phyloP scores from a whole-genome alignment of 2,113 vertebrate genomes.

The Dunckerocampus dactyliophorus region DNA sequence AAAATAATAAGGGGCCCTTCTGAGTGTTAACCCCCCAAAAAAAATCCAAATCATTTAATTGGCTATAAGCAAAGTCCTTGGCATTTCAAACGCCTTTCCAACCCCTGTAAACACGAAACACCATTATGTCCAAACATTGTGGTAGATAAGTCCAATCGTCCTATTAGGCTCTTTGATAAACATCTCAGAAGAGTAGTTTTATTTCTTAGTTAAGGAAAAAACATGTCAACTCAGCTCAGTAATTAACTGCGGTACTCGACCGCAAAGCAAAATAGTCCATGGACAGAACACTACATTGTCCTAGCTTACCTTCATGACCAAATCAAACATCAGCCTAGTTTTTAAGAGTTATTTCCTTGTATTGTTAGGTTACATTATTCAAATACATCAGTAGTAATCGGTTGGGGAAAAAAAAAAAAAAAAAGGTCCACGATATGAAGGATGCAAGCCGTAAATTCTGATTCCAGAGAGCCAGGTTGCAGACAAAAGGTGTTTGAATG shows the following conservation, averaged over 20 bases:
- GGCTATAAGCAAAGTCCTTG: conserved; percentile 51
- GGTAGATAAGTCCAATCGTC: conserved; percentile 36
- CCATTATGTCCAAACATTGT: conserved; percentile 24
- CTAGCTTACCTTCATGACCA: conserved; percentile 32
- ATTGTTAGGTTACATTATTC: conserved; percentile 39
- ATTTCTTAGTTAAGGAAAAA: conserved; percentile 31
- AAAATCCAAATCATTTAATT: conserved; percentile 42
- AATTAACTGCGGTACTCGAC: conserved; percentile 20
- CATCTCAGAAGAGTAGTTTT: conserved; percentile 31
- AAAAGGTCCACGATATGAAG: conserved; percentile 42
- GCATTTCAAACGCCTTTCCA: conserved; percentile 43
- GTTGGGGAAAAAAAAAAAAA: not conserved
- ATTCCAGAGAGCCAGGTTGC: conserved; percentile 13
- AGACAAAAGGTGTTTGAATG: conserved; percentile 25
- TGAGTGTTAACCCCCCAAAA: conserved; percentile 40
- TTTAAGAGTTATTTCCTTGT: conserved; percentile 18
- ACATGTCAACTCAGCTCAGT: conserved; percentile 1
- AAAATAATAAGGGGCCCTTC: conserved; percentile 18
- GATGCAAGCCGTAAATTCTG: conserved; percentile 31
- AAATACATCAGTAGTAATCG: conserved; percentile 45
- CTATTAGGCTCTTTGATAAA: conserved; percentile 36
- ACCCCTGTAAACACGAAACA: conserved; percentile 19
- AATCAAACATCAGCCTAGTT: conserved; percentile 45
- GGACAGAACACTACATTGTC: conserved; percentile 32
- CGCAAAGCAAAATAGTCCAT: conserved; percentile 43